Base-by-base conservation (phyloP, 2,113 vertebrate species). In the Pteronura brasiliensis region DNA sequence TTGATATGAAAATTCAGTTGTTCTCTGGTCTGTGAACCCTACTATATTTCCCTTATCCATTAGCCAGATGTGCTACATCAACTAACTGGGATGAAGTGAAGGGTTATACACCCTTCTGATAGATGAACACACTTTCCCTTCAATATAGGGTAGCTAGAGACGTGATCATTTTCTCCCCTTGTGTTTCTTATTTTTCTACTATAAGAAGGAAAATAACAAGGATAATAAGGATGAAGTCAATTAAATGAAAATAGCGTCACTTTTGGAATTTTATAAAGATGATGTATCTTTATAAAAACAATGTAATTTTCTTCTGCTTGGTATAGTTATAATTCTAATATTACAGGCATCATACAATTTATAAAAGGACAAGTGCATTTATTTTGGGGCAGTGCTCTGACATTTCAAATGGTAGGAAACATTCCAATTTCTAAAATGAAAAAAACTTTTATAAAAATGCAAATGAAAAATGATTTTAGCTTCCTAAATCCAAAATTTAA, bases 361-460 rank as follows among this genome's bases (percentile, higher is more conserved):
- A 67, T 72, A 83, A 94, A 92, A 96, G 18, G 92, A 92, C 3
- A 21, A 6, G 65, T 23, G 82, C 12, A 93, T 91, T 95, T 91
- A 95, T 81, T 94, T 90, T 71, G 23, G 59, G 74, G 12, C 44
- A 86, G 18, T 83, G 17, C 23, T 85, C 5, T 91, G 52, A 97
- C 92, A 97, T 97, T 96, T 97, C 67, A 93, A 95, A 67, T 88
- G 84, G 90, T 89, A 90, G 76, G 47, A 92, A 89, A 94, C 80
- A 92, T 94, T 72, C 4, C 84, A 86, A 67, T 11, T 52, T 95
- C 47, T 82, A 95, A 61, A 17, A 79, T 29, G 39, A 93, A 93
- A 86, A 95, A 95, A 96, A 95, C 34, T 93, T 92, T 69, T 88
- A 55, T 82, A 81, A 95, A 91, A 89, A 96, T 95, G 23, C 23